Base-by-base conservation (phyloP, 1,140 invertebrate genomes). In the Bombus waltoni region DNA sequence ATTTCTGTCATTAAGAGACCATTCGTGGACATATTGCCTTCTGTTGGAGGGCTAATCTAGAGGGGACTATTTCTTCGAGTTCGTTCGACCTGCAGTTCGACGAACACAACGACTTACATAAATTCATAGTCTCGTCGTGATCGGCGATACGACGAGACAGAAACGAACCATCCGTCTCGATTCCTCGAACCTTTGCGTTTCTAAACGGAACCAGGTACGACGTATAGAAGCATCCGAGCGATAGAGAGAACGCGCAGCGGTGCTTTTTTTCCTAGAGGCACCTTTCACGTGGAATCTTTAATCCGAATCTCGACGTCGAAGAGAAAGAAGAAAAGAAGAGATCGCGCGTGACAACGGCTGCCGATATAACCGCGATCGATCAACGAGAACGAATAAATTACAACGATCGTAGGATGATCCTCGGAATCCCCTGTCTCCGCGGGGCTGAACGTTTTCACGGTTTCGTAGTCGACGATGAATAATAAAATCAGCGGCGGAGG, bases 81-180 rank as follows among this genome's bases (percentile, higher is more conserved):
- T 4, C 38, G 10, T 1, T 59, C 47, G 62, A 57, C 22, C 62
- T n/a, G 72, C 42, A 79, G 74, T 74, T 53, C 9, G 59, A 73
- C 59, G 68, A 42, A 65, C 28, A n/a, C n/a, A 66, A 65, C 18
- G 47, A 53, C 47, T 22, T 22, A 83, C 70, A 83, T 87, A 87
- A 89, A 90, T 89, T 91, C 73, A 57, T 32, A 73, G 85, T 81
- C 59, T 32, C 68, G 59, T 70, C 42, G 35, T 59, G 87, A 90
- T 90, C 81, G 90, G 86, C 87, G 77, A 86, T 82, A 79, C 76
- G 70, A 25, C 32, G 72, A 44, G 71, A 84, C 77, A 25, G 38
- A 44, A 38, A 62, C 87, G 62, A 89, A 66, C 82, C 62, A 89
- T 91, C 86, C 83, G 85, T 90, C 88, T 90, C 89, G 76, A 90